A percentile compares a stretch with the other conserved stretches of the same genome.
phyloP scores from a whole-genome alignment of 2,113 vertebrate species.

The Cichladusa arquata region DNA sequence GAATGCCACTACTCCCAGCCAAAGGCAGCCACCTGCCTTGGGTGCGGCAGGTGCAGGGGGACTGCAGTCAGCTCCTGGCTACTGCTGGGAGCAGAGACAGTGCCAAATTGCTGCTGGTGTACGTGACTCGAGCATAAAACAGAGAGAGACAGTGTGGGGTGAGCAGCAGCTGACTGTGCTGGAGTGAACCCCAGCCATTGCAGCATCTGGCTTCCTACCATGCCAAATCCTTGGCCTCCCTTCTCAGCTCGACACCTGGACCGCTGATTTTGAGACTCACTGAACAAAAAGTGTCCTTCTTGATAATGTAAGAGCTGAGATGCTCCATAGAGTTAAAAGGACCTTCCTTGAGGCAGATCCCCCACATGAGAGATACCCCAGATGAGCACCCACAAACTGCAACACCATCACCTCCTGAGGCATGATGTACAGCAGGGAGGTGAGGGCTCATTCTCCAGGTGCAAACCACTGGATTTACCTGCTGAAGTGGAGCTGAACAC shows the following conservation, averaged over 20 bases:
- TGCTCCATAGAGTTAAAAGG: background rate
- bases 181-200: fast-evolving
- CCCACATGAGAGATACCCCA: background rate
- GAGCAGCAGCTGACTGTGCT: background rate
- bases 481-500: background rate
- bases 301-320: background rate
- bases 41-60: background rate
- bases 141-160: background rate
- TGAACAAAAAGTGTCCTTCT: background rate
- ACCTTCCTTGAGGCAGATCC: background rate
- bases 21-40: background rate
- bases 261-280: background rate
- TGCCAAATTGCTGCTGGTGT: background rate
- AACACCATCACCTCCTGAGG: fast-evolving
- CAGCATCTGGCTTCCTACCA: background rate
- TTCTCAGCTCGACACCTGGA: background rate
- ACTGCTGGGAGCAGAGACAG: background rate
- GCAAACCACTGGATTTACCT: background rate
- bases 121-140: background rate
- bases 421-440: fast-evolving
- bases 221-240: background rate
- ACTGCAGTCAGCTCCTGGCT: background rate
- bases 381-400: fast-evolving
- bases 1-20: background rate
- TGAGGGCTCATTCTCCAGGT: background rate